A percentile compares a stretch with the other conserved stretches of the same genome.
Conservation (phyloP, 1,140 invertebrate genomes). For the Andrena cerasifolii region DNA sequence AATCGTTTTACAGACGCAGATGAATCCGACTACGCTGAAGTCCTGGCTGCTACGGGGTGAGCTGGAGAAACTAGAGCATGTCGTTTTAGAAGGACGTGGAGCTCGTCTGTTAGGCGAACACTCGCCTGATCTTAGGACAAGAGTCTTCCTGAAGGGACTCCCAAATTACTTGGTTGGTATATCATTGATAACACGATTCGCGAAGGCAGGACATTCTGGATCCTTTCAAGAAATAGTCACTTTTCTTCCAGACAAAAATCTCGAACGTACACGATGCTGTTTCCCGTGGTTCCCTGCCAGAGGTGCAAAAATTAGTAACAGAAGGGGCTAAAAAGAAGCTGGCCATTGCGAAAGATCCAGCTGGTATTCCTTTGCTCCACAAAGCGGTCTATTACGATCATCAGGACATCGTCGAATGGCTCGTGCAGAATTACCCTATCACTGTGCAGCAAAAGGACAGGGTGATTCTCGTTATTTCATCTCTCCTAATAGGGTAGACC, state of each 20-base stretch:
- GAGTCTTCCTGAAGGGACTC: conserved; percentile 86
- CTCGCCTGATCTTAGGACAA: conserved; percentile 85
- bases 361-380: conserved; percentile 90
- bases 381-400: conserved; percentile 91
- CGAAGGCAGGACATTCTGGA: conserved; percentile 1
- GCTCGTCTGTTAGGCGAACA: conserved; percentile 87
- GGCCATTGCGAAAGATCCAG: conserved; percentile 87
- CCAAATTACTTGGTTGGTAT: conserved; percentile 86
- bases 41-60: conserved; percentile 88
- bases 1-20: conserved; percentile 60
- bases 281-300: conserved; percentile 85
- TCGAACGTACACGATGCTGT: conserved; percentile 88
- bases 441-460: conserved; percentile 89
- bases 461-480: conserved; percentile 81
- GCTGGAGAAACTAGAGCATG: conserved; percentile 89
- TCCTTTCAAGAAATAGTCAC: no score
- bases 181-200: neutral
- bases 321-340: conserved; percentile 85
- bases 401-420: conserved; percentile 87
- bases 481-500: no score
- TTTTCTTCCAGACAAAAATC: conserved; percentile 84
- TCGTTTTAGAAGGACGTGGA: conserved; percentile 91
- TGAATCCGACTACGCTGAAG: conserved; percentile 84
- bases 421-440: conserved; percentile 89
- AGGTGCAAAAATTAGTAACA: conserved; percentile 83